phyloP scores from a whole-genome alignment of 2,797 vertebrate genomes.

The Adrianichthys oophorus region DNA sequence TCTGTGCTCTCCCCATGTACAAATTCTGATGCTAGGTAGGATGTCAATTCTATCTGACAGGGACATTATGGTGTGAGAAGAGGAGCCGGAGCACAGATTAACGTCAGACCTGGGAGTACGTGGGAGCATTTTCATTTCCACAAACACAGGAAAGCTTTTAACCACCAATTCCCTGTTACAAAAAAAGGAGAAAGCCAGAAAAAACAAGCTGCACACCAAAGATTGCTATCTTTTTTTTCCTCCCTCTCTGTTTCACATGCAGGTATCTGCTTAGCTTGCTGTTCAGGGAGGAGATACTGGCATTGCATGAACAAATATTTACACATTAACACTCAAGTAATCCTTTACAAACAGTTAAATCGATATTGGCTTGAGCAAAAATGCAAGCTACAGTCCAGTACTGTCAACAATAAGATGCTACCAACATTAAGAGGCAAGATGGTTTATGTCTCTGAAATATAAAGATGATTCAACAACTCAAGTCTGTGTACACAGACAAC shows the following conservation, averaged over 20 bases:
- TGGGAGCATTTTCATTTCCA: conserved; percentile 21
- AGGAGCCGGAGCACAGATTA: conserved; percentile 30
- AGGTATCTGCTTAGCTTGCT: conserved; percentile 43
- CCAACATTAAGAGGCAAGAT: conserved; percentile 30
- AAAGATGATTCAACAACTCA: conserved; percentile 28
- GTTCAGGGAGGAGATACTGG: conserved; percentile 50
- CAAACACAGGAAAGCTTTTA: conserved; percentile 61
- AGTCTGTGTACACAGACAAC: conserved; percentile 24
- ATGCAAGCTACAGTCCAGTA: conserved; percentile 55
- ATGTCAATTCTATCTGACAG: conserved; percentile 69
- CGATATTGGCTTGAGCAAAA: conserved; percentile 77
- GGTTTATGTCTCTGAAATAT: conserved; percentile 31
- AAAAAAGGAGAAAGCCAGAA: conserved; percentile 18
- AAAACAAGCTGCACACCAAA: conserved; percentile 37
- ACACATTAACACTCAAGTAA: conserved; percentile 59
- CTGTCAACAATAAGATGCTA: conserved; percentile 54
- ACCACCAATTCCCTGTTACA: conserved; percentile 17
- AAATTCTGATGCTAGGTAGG: conserved; percentile 54
- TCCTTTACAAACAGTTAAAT: conserved; percentile 72
- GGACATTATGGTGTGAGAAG: conserved; percentile 58
- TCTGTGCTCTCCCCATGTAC: conserved; percentile 63
- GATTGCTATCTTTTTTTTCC: conserved; percentile 11
- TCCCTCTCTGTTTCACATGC: conserved; percentile 1
- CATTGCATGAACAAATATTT: conserved; percentile 66
- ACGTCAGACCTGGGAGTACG: conserved; percentile 35